Conservation (phyloP, 2,797 vertebrate species). For the Morelia viridis region DNA sequence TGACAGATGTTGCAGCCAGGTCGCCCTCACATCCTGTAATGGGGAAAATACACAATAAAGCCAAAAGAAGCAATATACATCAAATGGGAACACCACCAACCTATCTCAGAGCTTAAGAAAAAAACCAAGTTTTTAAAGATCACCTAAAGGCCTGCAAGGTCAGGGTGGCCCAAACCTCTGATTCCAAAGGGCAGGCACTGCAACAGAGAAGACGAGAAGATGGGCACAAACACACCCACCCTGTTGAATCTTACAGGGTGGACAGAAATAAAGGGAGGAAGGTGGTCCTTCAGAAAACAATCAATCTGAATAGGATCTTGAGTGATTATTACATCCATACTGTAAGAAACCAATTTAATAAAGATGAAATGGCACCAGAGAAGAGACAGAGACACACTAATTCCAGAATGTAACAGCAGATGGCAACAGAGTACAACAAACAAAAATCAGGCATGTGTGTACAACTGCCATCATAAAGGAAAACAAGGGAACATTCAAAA, state of each 20-base stretch:
- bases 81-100: neutral
- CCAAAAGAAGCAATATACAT: neutral
- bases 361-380: neutral
- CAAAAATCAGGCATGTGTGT: accelerated
- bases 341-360: neutral
- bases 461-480: neutral
- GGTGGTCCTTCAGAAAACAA: neutral
- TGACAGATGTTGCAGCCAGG: neutral
- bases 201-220: no score
- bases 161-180: no score
- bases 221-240: neutral
- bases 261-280: neutral
- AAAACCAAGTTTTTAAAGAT: neutral
- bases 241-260: neutral
- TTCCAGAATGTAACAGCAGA: constrained; percentile 47
- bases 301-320: neutral
- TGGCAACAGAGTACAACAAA: constrained; percentile 51
- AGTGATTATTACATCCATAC: neutral
- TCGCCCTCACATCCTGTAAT: neutral
- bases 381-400: neutral
- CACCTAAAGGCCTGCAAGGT: no score
- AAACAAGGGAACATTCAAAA: neutral
- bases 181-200: no score
- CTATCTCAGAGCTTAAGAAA: neutral
- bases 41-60: neutral